Base-by-base conservation (phyloP, 2,113 vertebrate species). In the Nematolebias whitei region DNA sequence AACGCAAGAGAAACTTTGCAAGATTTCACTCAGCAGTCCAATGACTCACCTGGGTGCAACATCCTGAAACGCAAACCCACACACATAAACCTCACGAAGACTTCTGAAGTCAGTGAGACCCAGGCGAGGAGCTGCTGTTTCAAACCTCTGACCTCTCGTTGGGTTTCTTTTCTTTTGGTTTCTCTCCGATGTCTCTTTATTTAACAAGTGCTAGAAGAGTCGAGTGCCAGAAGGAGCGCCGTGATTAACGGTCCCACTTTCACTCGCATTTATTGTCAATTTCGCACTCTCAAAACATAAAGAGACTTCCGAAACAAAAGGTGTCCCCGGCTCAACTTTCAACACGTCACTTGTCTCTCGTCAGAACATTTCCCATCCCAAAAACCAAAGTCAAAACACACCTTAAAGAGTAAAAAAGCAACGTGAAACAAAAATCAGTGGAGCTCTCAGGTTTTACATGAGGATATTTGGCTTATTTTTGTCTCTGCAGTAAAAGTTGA, bases 21-120 rank as follows among this genome's bases (percentile, higher is more conserved):
- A 56, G 52, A 65, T 76, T 87, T 79, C 61, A 15, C 58, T 55
- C 64, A 48, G 61, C 67, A 48, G 70, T 67, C 68, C 76, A 76
- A 32, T 84, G 86, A 89, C 74, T 87, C 83, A 89, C 84, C 80
- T 85, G 73, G 26, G 71, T 59, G 79, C 65, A 67, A 65, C 68
- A 76, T 69, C 67, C 48, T 39, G 2, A 58, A 44, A 73, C 13
- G 47, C 57, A 32, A 48, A 68, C 58, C 26, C 39, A 48, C 45
- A 50, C 56, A 59, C 51, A 47, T 54, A 68, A 43, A 16, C 20
- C 14, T 24, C 11, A 32, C 39, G 16, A 45, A 69, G 49, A 41
- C 60, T 14, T 44, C 35, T 69, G 51, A 74, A 79, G 73, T 62
- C 61, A 54, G 22, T 14, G 23, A 18, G 29, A 8, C 14, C 52